Evolutionary conservation across 2,888 invertebrate species (phyloP).

Genomic region (Gymnocheta viridis): DNA sequence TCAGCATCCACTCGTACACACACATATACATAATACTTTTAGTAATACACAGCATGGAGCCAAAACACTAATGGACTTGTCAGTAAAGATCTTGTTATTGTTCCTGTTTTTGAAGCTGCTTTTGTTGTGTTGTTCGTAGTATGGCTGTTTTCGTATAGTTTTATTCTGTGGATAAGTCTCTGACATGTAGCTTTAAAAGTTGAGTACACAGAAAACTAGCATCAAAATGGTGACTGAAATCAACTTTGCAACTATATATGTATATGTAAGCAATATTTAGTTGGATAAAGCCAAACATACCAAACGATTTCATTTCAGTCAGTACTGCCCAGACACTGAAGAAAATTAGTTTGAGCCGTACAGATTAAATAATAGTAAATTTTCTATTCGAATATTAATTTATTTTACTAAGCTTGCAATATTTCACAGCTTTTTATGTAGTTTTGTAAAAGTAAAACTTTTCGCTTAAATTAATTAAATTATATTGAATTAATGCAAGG

Average conservation of each 20-base stretch:
- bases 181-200: not conserved
- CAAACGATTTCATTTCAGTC: not conserved
- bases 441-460: no score
- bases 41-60: conserved; percentile 41
- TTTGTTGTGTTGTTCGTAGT: conserved; percentile 2
- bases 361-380: no score
- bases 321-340: not conserved
- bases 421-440: no score
- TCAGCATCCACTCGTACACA: not conserved
- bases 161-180: conserved; percentile 21
- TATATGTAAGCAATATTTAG: not conserved
- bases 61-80: conserved; percentile 67
- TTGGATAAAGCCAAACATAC: conserved; percentile 1
- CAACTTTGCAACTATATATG: not conserved
- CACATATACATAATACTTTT: not conserved
- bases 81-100: conserved; percentile 60
- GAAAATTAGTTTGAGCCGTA: no score
- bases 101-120: not conserved
- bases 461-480: no score
- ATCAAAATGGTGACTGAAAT: conserved; percentile 18
- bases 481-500: no score
- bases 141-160: not conserved
- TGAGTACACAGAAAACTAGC: not conserved
- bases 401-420: no score
- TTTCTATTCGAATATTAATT: no score